Percentiles rank a stretch among this genome's conserved stretches.
These are phyloP conservation scores for Mythimna loreyi DNA, from an alignment of 2,888 invertebrate genomes.

Conservation along the genomic window DNA sequence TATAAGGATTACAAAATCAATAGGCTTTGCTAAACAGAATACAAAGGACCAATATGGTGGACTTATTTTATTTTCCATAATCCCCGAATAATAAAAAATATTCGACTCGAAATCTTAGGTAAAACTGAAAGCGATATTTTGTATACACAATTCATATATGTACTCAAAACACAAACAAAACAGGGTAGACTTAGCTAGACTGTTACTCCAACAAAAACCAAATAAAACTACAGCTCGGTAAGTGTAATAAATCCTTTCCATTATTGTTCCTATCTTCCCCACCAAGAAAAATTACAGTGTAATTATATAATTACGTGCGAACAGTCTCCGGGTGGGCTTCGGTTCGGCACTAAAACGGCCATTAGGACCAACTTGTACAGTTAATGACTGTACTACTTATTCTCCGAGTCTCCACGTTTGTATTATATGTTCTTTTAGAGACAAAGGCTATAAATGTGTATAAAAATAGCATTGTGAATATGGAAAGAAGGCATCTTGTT, in stretches of 20 bases:
- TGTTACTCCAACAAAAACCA: neutral
- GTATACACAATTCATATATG: neutral
- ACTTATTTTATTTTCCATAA: too few relatives aligned
- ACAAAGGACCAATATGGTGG: too few relatives aligned
- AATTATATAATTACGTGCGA: constrained; percentile 55
- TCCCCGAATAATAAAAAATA: neutral
- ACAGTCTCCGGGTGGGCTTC: constrained; percentile 30
- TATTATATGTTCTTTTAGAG: constrained; percentile 35
- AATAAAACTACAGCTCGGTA: neutral
- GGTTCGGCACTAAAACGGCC: constrained; percentile 46
- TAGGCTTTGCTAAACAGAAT: too few relatives aligned
- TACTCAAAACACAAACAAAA: neutral
- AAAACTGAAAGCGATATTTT: neutral
- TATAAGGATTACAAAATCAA: too few relatives aligned
- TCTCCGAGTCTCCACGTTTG: constrained; percentile 30
- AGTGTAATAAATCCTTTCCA: constrained; percentile 24
- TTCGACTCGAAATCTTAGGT: neutral
- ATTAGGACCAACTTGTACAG: constrained; percentile 52
- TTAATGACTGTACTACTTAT: constrained; percentile 45
- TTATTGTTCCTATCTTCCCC: constrained; percentile 18
- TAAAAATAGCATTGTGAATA: neutral
- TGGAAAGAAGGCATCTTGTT: neutral
- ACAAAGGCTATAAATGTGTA: constrained; percentile 9
- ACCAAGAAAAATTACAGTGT: constrained; percentile 50
- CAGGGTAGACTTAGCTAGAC: neutral